Evolutionary conservation across 2,888 invertebrate species (phyloP), one percentile per base, ranked within the genome.

Genomic region (Creontiades dilutus): DNA sequence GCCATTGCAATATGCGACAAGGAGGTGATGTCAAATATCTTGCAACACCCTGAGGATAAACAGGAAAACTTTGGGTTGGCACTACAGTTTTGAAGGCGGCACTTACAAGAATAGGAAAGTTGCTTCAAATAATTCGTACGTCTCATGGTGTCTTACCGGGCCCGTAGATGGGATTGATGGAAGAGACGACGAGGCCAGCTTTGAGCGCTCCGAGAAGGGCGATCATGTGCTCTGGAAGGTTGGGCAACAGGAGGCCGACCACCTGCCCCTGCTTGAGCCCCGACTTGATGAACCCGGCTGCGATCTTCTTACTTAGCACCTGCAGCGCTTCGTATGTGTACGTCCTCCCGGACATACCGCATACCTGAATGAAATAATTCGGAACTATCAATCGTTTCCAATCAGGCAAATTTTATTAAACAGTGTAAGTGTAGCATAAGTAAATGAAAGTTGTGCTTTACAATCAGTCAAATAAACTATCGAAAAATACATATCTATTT

Each of bases 221-320:
- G n/a, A 96, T 94, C 12, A 94, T 94, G 92, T 95, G 96, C 93
- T 96, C 96, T 0, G 96, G 96, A 85, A 96, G 94, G 93, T 96
- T 96, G 16, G 96, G 96, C 91, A 96, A 93, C 61, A 96, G 94
- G 23, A 96, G 93, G 3, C 95, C 96, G 3, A 96, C 93, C 23
- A 95, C 94, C 87, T 96, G 96, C 1, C 96, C 95, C 0, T 94
- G 94, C 91, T 94, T 93, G 91, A 96, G 93, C 9, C 94, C 94
- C 90, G 95, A 76, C 57, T 91, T 91, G 46, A 91, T 89, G 93
- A 96, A 94, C 52, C 95, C 95, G 7, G 91, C 90, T 0, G 90
- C 91, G 27, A 92, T 91, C 68, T 90, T 89, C 16, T 90, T 90
- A 80, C 95, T 94, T 93, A 95, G 93, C 93, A 94, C 93, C 87